phyloP scores from a whole-genome alignment of 2,888 invertebrate species.

The Cantharis lateralis region DNA sequence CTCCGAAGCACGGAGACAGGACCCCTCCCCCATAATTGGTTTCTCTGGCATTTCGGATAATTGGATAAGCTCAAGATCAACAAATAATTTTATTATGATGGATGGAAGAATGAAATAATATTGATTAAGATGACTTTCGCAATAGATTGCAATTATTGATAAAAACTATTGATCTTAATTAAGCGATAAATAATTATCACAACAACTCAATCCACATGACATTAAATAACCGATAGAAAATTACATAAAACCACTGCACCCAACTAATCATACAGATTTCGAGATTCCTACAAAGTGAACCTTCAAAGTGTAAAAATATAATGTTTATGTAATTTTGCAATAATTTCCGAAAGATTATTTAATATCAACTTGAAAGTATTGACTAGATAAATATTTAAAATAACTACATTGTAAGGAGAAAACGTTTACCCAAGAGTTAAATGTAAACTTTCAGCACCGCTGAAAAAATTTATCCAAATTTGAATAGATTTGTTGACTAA shows the following conservation, averaged over 20 bases:
- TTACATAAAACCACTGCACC: background rate
- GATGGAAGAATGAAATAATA: background rate
- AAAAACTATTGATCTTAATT: background rate
- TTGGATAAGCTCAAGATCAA: background rate
- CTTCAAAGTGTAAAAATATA: background rate
- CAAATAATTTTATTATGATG: background rate
- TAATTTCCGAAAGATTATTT: background rate
- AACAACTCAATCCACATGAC: background rate
- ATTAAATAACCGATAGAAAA: background rate
- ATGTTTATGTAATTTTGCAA: background rate
- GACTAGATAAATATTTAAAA: background rate
- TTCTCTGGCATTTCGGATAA: no score
- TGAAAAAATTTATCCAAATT: no score
- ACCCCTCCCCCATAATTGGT: no score
- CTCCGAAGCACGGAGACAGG: no score
- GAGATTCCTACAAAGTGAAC: background rate
- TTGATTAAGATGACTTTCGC: background rate
- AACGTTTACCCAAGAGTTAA: no score
- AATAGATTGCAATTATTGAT: background rate
- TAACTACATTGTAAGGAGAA: background rate
- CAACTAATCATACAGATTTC: background rate
- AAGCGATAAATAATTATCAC: background rate
- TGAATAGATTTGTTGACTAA: no score
- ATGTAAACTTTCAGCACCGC: no score
- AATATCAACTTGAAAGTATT: background rate